Conservation (phyloP, 2,113 vertebrate species). For the Mormyrus iriodes region DNA sequence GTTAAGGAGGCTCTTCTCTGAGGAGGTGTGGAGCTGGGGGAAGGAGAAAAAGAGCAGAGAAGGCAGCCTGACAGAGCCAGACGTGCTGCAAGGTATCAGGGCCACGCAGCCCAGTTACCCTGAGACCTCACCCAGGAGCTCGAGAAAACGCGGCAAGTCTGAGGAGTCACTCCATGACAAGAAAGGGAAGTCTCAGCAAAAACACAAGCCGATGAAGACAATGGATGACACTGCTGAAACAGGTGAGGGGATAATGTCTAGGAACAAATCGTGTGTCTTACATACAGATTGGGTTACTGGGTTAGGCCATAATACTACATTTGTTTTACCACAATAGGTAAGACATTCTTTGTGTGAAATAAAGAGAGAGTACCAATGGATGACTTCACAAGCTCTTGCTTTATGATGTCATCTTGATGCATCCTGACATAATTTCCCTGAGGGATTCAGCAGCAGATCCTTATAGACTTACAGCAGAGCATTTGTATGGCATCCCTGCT, state of each 20-base stretch:
- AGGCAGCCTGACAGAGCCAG: conserved; percentile 21
- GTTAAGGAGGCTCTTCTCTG: conserved; percentile 32
- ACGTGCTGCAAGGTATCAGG: conserved; percentile 7
- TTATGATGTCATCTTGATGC: background rate
- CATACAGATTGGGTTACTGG: background rate
- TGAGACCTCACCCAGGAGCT: conserved; percentile 1
- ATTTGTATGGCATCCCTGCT: background rate
- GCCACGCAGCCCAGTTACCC: conserved; percentile 10
- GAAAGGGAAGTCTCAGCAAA: conserved; percentile 5
- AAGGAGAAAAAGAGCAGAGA: conserved; percentile 29
- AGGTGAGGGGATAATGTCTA: conserved; percentile 13
- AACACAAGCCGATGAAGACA: conserved; percentile 8
- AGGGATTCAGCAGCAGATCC: background rate
- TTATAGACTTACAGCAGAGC: background rate
- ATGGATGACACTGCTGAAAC: conserved; percentile 6
- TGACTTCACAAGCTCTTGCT: background rate
- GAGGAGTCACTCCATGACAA: conserved; percentile 18
- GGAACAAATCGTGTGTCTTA: background rate
- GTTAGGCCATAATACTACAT: background rate
- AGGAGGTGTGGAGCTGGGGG: conserved; percentile 39
- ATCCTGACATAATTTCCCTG: background rate
- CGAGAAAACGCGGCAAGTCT: background rate
- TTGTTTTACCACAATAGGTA: background rate
- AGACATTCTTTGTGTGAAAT: background rate
- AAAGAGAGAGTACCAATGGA: background rate